Percentiles rank a stretch among this genome's conserved stretches.
These are phyloP conservation scores for Cisticola juncidis DNA, from an alignment of 2,113 vertebrate species.

Conservation along the genomic window DNA sequence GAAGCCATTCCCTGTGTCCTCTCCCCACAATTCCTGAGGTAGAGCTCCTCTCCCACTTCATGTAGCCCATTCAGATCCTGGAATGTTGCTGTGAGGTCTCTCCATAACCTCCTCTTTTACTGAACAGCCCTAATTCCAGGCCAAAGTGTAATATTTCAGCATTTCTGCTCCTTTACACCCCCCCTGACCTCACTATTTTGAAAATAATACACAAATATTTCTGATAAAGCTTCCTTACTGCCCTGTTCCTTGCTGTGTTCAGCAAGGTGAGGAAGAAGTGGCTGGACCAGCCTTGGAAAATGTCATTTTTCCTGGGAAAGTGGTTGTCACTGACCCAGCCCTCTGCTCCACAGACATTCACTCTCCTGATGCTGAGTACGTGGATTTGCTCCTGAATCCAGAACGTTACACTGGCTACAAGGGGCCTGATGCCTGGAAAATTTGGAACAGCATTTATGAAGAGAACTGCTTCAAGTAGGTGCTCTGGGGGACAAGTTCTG, in stretches of 20 bases:
- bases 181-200: accelerated
- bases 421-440: constrained; percentile 78
- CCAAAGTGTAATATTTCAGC: background rate
- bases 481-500: background rate
- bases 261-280: background rate
- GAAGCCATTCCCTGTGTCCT: background rate
- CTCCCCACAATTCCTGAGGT: accelerated
- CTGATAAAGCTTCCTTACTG: background rate
- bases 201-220: background rate
- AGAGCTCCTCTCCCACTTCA: background rate
- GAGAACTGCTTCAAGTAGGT: constrained; percentile 87
- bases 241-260: background rate
- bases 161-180: background rate
- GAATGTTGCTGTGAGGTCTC: background rate
- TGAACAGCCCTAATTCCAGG: background rate
- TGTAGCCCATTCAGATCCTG: background rate
- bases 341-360: constrained; percentile 68
- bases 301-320: background rate
- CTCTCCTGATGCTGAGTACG: constrained; percentile 80
- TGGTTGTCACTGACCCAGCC: background rate
- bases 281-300: background rate
- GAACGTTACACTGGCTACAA: constrained; percentile 84
- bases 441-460: constrained; percentile 85
- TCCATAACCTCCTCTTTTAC: background rate
- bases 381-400: constrained; percentile 81